These are phyloP conservation scores for Atherix ibis DNA, from an alignment of 2,888 invertebrate genomes.

Conservation along the genomic window DNA sequence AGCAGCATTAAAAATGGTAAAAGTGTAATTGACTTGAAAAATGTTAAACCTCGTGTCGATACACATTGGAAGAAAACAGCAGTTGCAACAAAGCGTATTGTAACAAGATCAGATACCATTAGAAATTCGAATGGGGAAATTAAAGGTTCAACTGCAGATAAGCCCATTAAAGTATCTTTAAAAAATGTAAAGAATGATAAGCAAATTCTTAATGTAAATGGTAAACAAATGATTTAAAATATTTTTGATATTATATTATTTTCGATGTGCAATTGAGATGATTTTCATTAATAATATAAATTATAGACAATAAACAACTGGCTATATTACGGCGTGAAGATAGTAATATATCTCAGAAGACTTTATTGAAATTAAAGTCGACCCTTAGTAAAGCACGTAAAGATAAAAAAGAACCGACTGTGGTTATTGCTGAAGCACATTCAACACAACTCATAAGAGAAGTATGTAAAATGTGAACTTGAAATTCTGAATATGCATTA, in stretches of 20 bases:
- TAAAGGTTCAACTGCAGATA: too few relatives aligned
- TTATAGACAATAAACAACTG: neutral
- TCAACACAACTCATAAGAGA: constrained; percentile 3
- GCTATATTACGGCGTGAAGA: constrained; percentile 27
- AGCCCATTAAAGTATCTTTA: too few relatives aligned
- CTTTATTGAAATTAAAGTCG: constrained; percentile 24
- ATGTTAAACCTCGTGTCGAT: constrained; percentile 29
- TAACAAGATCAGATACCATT: neutral
- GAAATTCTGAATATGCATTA: too few relatives aligned
- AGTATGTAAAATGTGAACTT: too few relatives aligned
- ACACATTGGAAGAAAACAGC: constrained; percentile 25
- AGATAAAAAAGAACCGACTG: constrained; percentile 1
- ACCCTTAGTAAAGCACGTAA: constrained; percentile 13
- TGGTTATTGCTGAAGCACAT: neutral
- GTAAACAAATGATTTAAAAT: too few relatives aligned
- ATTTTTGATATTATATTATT: too few relatives aligned
- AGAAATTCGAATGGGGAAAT: neutral
- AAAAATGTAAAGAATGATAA: too few relatives aligned
- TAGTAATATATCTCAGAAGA: constrained; percentile 25
- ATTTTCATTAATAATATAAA: too few relatives aligned
- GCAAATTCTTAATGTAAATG: too few relatives aligned
- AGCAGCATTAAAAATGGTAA: constrained; percentile 23
- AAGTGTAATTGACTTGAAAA: constrained; percentile 20
- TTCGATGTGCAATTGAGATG: too few relatives aligned
- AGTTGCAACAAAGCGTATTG: neutral